Percentiles rank a stretch among this genome's conserved stretches.
These are phyloP conservation scores for Lindbergichthys nudifrons DNA, from an alignment of 2,797 vertebrate genomes.

Conservation along the genomic window DNA sequence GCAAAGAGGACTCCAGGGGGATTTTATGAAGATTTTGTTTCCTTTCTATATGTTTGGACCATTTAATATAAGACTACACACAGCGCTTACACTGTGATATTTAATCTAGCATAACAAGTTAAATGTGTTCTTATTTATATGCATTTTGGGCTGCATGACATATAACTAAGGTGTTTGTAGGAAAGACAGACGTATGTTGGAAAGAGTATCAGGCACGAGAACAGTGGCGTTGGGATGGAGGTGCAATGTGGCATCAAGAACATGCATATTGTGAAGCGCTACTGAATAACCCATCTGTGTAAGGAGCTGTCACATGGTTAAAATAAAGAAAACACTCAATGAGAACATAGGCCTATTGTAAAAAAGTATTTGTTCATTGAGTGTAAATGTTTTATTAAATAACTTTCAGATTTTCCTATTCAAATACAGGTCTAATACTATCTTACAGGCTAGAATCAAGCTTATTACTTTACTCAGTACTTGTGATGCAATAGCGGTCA, in stretches of 20 bases:
- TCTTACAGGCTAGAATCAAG: background rate
- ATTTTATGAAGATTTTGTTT: slow-evolving; percentile 50
- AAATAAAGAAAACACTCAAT: slow-evolving; percentile 28
- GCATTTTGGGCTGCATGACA: slow-evolving; percentile 66
- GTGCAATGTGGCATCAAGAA: slow-evolving; percentile 63
- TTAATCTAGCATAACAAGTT: slow-evolving; percentile 50
- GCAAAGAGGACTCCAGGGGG: slow-evolving; percentile 73
- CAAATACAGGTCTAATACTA: too few relatives aligned
- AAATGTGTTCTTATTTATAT: slow-evolving; percentile 46
- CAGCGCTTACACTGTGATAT: slow-evolving; percentile 70
- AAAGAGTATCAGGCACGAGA: slow-evolving; percentile 62
- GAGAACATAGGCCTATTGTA: slow-evolving; percentile 47
- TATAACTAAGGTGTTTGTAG: slow-evolving; percentile 59
- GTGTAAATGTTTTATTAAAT: slow-evolving; percentile 5
- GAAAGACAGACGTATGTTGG: slow-evolving; percentile 49
- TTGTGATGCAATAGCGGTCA: too few relatives aligned
- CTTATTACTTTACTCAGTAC: background rate
- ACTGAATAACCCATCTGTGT: slow-evolving; percentile 63
- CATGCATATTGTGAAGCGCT: slow-evolving; percentile 68
- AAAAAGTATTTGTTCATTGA: slow-evolving; percentile 45
- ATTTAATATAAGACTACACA: slow-evolving; percentile 63
- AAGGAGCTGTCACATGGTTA: slow-evolving; percentile 53
- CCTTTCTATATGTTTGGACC: slow-evolving; percentile 53
- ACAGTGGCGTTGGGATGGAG: slow-evolving; percentile 65
- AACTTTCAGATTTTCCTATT: background rate